Conservation (phyloP, 2,113 vertebrate species). For the Amphiprion ocellaris region DNA sequence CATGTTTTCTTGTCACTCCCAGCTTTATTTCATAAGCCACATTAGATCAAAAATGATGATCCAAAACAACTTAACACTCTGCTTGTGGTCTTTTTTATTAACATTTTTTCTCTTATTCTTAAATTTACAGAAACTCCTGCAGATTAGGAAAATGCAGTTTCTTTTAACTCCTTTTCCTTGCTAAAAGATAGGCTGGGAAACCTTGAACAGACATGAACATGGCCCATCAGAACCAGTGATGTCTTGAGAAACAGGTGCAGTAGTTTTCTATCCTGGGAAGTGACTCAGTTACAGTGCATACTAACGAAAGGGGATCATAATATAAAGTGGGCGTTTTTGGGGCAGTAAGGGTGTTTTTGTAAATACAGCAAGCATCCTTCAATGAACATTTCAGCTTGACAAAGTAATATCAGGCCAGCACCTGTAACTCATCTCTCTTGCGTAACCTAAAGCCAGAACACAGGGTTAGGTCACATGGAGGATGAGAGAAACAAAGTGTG, state of each 20-base stretch:
- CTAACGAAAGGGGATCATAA: constrained; percentile 36
- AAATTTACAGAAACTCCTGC: constrained; percentile 45
- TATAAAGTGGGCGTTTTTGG: neutral
- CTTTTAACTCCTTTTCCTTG: constrained; percentile 7
- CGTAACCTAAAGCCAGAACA: constrained; percentile 70
- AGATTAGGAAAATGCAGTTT: constrained; percentile 55
- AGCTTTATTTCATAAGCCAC: constrained; percentile 53
- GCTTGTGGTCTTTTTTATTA: constrained; percentile 46
- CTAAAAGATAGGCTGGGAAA: constrained; percentile 29
- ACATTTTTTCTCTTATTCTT: constrained; percentile 15
- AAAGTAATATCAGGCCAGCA: constrained; percentile 22
- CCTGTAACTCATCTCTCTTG: constrained; percentile 55
- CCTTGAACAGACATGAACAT: constrained; percentile 42
- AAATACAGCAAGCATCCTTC: constrained; percentile 22
- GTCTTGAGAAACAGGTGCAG: constrained; percentile 27
- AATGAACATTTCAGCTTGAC: constrained; percentile 37
- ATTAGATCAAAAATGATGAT: constrained; percentile 65
- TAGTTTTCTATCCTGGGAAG: constrained; percentile 37
- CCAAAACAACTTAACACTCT: constrained; percentile 48
- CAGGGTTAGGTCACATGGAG: constrained; percentile 67
- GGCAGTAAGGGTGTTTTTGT: neutral
- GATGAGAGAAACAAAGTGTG: constrained; percentile 53
- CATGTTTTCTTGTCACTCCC: constrained; percentile 54
- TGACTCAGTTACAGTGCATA: constrained; percentile 32
- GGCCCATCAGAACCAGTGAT: constrained; percentile 48